Base-by-base conservation (phyloP, 1,140 invertebrate species). In the Hormaphis cornu region DNA sequence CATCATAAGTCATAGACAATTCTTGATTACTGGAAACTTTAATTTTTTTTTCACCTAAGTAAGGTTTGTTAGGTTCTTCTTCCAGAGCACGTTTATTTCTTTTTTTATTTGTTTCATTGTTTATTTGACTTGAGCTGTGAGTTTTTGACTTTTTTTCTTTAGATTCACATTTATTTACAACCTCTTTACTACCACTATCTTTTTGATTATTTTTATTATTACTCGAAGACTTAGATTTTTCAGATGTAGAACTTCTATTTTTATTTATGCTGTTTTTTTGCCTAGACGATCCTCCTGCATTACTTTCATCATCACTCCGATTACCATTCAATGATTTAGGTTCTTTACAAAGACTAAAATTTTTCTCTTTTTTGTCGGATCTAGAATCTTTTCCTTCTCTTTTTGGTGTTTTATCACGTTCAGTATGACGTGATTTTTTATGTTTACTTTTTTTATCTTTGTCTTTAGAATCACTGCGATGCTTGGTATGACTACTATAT, bases 151-250 rank as follows among this genome's bases (percentile, higher is more conserved):
- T 16, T 18, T 66, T 66, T 0, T 66, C 61, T 33, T 66, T 66
- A 33, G 26, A 8, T 7, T n/a, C n/a, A n/a, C n/a, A n/a, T 46
- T 66, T 66, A 50, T 48, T 44, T 35, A 33, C 59, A 48, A 48
- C 30, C 12, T 66, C 61, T 50, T 66, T 66, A 66, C 28, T 50
- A 33, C 30, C 46, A 66, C 50, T 66, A 22, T 66, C 61, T 50
- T 66, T 66, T 50, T 20, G 48, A 66, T n/a, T 48, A 66, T 20
- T 66, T 66, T 50, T 66, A 66, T 50, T 42, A 46, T 35, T 30
- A 24, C 7, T 50, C 33, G 61, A 66, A 22, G 61, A 50, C 7
- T 66, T 66, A 5, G 61, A 66, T 10, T 66, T 66, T 0, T 66
- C 61, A 66, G 61, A 66, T 10, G 30, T 37, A 24, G 61, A 50